Evolutionary conservation across 2,113 vertebrate species (phyloP).

Genomic region (Apaloderma vittatum): DNA sequence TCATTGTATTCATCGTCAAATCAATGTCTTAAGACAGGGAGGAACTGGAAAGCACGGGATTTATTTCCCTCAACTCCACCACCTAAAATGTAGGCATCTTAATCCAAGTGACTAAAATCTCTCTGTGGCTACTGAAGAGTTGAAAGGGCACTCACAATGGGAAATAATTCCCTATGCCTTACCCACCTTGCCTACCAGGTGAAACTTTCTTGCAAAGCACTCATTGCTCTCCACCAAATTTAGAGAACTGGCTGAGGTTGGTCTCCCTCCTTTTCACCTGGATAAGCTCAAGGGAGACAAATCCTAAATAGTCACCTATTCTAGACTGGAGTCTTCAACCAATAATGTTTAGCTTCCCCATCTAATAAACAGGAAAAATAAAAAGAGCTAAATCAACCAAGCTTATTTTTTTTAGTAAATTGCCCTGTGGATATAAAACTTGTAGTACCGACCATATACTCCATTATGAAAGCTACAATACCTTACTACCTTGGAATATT

Average conservation of each 20-base stretch:
- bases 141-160: not conserved
- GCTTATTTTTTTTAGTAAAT: not conserved
- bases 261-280: not conserved
- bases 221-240: not conserved
- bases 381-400: not conserved
- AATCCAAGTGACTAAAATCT: not conserved
- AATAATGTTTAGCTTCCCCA: not conserved
- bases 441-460: not conserved
- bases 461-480: not conserved
- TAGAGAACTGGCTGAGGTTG: not conserved
- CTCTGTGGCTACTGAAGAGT: not conserved
- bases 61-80: not conserved
- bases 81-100: not conserved
- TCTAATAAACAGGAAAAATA: not conserved
- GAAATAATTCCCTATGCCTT: not conserved
- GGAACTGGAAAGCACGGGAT: not conserved
- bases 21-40: not conserved
- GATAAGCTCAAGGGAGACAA: not conserved
- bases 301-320: not conserved
- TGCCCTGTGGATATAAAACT: not conserved
- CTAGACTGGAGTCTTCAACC: not conserved
- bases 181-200: not conserved
- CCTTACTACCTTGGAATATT: not conserved
- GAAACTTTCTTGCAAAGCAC: not conserved
- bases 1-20: not conserved